A percentile compares a stretch with the other conserved stretches of the same genome.
These are phyloP conservation scores for Seriola quinqueradiata DNA, from an alignment of 2,113 vertebrate species.

Conservation along the genomic window DNA sequence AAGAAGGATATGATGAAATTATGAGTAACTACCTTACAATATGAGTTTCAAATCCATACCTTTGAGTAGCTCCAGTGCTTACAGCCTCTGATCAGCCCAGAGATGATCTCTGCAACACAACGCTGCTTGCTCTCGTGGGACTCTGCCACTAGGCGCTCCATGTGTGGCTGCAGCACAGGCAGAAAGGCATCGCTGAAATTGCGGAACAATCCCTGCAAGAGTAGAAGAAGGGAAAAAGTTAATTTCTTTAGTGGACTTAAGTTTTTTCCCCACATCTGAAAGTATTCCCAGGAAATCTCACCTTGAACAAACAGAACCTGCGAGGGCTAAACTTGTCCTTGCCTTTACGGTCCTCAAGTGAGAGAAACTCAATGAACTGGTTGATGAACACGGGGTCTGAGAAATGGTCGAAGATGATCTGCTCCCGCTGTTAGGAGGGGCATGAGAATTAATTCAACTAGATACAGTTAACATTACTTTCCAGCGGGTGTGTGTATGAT, in stretches of 20 bases:
- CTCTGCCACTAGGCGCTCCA: constrained; percentile 93
- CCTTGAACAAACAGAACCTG: constrained; percentile 98
- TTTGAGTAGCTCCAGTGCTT: constrained; percentile 97
- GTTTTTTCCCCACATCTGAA: neutral
- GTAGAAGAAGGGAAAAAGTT: neutral
- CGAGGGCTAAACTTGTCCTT: constrained; percentile 99
- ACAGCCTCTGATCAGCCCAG: constrained; percentile 94
- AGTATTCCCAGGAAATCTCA: constrained; percentile 57
- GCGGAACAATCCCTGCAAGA: constrained; percentile 92
- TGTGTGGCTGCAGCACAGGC: constrained; percentile 90
- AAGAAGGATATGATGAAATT: neutral
- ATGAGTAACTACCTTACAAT: neutral
- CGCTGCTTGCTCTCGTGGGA: constrained; percentile 96
- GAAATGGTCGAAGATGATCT: constrained; percentile 96
- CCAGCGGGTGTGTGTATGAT: neutral
- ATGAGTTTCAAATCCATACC: constrained; percentile 73
- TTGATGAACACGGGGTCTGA: constrained; percentile 93
- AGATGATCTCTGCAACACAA: constrained; percentile 96
- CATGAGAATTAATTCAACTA: neutral
- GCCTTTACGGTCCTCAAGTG: constrained; percentile 97
- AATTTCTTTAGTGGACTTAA: neutral
- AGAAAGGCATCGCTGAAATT: constrained; percentile 94
- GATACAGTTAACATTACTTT: neutral
- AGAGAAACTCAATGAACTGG: constrained; percentile 96
- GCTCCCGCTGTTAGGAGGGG: constrained; percentile 88